Base-by-base conservation (phyloP, 2,797 vertebrate genomes). In the Chiroxiphia lanceolata region DNA sequence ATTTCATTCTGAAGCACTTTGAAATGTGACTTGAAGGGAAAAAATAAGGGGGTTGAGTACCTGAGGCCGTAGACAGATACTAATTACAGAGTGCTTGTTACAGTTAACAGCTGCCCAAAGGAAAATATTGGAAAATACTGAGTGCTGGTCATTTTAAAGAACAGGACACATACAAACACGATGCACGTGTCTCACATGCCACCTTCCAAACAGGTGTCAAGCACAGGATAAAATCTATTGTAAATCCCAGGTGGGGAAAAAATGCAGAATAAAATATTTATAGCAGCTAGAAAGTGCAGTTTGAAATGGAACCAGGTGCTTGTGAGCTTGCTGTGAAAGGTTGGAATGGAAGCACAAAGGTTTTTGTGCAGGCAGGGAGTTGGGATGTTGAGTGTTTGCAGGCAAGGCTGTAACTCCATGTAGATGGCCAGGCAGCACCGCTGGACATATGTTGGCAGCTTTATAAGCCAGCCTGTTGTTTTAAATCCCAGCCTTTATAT, bases 401-500 rank as follows among this genome's bases (percentile, higher is more conserved):
- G 53, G 64, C 34, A 20, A 15, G 68, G 51, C 15, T 90, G 1
- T 47, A 42, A 56, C 57, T 81, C 9, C 29, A 1, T 22, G 59
- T 33, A 47, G 53, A 53, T 61, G 65, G 40, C 12, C 48, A 63
- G 83, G 31, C 93, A 54, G 80, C 65, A 16, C 63, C 4, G 1
- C 1, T 90, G 83, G 81, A 71, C 94, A 93, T 95, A 94, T 92
- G 94, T 14, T 70, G 75, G 83, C 29, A 75, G 65, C 75, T 89
- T 84, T 87, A 65, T 95, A 95, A 96, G 65, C 86, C 60, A 85
- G 88, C 50, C 90, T 71, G 78, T 88, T 94, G 91, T 87, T 95
- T 93, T 90, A 96, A 95, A 96, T 96, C 93, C 90, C 50, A 36
- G 86, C 69, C 65, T 90, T 94, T 93, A 51, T 89, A 89, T 95